These are phyloP conservation scores for Drosophila nigromelanica DNA, from an alignment of 1,140 invertebrate species.

Conservation along the genomic window DNA sequence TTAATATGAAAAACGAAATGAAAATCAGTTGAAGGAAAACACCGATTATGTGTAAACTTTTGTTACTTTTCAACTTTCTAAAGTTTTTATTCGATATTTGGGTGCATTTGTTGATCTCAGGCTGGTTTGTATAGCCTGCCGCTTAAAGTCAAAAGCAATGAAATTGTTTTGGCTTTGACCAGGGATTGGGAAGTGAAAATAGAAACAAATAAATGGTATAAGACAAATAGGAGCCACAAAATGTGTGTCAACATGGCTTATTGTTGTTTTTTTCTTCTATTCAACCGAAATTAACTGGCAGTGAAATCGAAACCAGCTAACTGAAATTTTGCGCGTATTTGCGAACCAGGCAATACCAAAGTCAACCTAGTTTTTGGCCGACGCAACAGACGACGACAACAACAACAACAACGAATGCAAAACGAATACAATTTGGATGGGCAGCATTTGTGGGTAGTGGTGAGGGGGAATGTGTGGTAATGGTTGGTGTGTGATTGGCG, in stretches of 20 bases:
- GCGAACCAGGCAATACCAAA: constrained; percentile 58
- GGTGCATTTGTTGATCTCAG: neutral
- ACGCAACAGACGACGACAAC: constrained; percentile 61
- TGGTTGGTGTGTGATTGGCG: constrained; percentile 38
- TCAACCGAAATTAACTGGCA: constrained; percentile 55
- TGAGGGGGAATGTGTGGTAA: neutral
- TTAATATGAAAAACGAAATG: neutral
- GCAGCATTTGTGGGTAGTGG: neutral
- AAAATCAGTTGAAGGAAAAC: neutral
- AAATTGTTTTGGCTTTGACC: neutral
- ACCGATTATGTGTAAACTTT: neutral
- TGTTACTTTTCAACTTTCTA: neutral
- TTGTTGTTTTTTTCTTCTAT: constrained; percentile 48
- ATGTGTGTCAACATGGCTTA: constrained; percentile 42
- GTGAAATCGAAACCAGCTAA: constrained; percentile 59
- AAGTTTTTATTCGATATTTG: neutral
- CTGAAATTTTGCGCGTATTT: constrained; percentile 52
- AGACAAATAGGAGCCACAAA: neutral
- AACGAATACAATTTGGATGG: constrained; percentile 51
- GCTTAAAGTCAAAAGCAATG: neutral
- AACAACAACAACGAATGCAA: constrained; percentile 30
- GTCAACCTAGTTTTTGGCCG: constrained; percentile 71
- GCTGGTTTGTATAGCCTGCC: neutral
- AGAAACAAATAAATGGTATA: constrained; percentile 15
- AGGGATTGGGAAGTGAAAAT: neutral